Evolutionary conservation across 2,888 invertebrate species (phyloP).

Genomic region (Scaptomyza caliginosa): DNA sequence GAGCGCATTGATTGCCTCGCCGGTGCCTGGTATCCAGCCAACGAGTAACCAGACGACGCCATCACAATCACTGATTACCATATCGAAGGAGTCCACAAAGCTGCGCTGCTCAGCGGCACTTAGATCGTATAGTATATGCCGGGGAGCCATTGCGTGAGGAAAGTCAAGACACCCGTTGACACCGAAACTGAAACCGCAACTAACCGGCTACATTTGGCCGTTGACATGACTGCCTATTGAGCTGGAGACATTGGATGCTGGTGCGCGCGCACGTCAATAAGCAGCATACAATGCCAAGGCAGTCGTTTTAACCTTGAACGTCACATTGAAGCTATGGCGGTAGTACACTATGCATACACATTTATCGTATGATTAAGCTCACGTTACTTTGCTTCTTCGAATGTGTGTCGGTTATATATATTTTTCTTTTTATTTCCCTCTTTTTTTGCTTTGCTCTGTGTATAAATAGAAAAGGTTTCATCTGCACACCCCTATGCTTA

Average conservation of each 20-base stretch:
- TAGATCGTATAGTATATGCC: slow-evolving; percentile 71
- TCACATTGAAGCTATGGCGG: slow-evolving; percentile 50
- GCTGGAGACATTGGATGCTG: slow-evolving; percentile 26
- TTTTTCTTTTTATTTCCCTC: background rate
- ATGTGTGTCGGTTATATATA: slow-evolving; percentile 20
- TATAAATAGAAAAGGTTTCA: background rate
- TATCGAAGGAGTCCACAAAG: slow-evolving; percentile 85
- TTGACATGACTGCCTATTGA: slow-evolving; percentile 7
- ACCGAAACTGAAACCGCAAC: slow-evolving; percentile 18
- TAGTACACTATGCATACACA: background rate
- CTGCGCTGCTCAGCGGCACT: slow-evolving; percentile 72
- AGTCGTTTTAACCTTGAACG: slow-evolving; percentile 62
- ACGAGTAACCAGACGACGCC: slow-evolving; percentile 85
- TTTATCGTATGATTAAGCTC: slow-evolving; percentile 17
- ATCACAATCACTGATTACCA: slow-evolving; percentile 86
- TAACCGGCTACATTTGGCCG: slow-evolving; percentile 10
- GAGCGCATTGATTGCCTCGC: slow-evolving; percentile 81
- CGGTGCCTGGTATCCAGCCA: slow-evolving; percentile 81
- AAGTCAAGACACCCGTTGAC: background rate
- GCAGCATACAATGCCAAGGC: slow-evolving; percentile 29
- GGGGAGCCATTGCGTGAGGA: slow-evolving; percentile 40
- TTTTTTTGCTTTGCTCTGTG: background rate
- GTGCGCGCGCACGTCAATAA: slow-evolving; percentile 65
- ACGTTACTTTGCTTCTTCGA: slow-evolving; percentile 6
- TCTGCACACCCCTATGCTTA: background rate